Percentiles rank a stretch among this genome's conserved stretches.
Conservation (phyloP, 2,888 invertebrate species). For the Pristionchus japonicus region DNA sequence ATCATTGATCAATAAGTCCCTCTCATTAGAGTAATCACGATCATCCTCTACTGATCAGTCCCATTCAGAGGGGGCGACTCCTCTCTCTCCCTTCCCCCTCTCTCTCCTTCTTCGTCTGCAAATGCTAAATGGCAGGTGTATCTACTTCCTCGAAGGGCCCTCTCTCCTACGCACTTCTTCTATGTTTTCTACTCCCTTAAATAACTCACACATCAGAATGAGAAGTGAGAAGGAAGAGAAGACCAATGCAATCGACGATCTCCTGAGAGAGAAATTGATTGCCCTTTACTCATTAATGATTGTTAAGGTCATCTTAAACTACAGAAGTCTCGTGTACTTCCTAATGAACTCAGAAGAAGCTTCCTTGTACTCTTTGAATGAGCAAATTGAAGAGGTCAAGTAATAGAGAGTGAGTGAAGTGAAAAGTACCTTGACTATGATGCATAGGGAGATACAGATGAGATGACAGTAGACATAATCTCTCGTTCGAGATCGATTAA, state of each 20-base stretch:
- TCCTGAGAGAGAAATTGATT: neutral
- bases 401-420: neutral
- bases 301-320: neutral
- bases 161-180: neutral
- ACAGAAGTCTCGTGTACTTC: neutral
- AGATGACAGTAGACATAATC: slow-evolving; percentile 40
- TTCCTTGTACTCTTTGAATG: neutral
- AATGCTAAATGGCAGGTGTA: neutral
- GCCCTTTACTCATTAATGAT: neutral
- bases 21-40: no score
- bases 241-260: neutral
- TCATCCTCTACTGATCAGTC: no score
- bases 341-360: no score
- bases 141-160: neutral
- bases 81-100: neutral
- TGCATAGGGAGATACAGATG: neutral
- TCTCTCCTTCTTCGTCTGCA: neutral
- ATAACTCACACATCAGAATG: neutral
- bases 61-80: neutral
- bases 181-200: neutral
- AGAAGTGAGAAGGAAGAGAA: neutral
- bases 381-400: neutral
- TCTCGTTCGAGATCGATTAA: slow-evolving; percentile 5
- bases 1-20: neutral
- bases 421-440: neutral